These are phyloP conservation scores for Anthrax anthrax DNA, from an alignment of 2,888 invertebrate species.

Conservation along the genomic window DNA sequence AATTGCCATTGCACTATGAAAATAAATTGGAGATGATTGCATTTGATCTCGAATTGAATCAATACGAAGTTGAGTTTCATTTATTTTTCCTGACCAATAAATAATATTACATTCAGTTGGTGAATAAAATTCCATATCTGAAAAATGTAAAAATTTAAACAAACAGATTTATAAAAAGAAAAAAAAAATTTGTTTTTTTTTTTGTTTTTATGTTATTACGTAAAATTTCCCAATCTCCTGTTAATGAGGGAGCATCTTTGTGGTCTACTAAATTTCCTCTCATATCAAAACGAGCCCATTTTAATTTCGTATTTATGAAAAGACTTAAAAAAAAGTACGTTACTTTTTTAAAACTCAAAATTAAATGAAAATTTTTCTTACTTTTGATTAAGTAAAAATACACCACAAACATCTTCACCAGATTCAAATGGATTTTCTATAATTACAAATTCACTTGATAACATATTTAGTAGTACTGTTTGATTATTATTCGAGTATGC, in stretches of 20 bases:
- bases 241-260: slow-evolving; percentile 42
- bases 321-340: slow-evolving; percentile 33
- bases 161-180: slow-evolving; percentile 1
- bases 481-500: slow-evolving; percentile 94
- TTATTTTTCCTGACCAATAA: slow-evolving; percentile 72
- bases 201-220: too few relatives aligned
- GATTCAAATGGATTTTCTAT: slow-evolving; percentile 72
- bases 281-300: slow-evolving; percentile 67
- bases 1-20: slow-evolving; percentile 46
- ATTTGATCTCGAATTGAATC: slow-evolving; percentile 38
- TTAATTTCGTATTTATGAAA: slow-evolving; percentile 59
- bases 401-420: slow-evolving; percentile 44
- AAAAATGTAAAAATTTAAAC: slow-evolving; percentile 11
- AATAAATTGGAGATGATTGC: slow-evolving; percentile 18
- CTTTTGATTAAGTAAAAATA: slow-evolving; percentile 51
- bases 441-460: slow-evolving; percentile 83
- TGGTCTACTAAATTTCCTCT: slow-evolving; percentile 54
- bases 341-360: not conserved
- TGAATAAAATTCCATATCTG: slow-evolving; percentile 56
- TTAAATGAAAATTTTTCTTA: slow-evolving; percentile 11
- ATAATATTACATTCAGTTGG: slow-evolving; percentile 53
- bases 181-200: too few relatives aligned
- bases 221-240: slow-evolving; percentile 56
- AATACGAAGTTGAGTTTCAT: slow-evolving; percentile 55
- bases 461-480: slow-evolving; percentile 79